Evolutionary conservation across 2,113 vertebrate species (phyloP).

Genomic region (Scophthalmus maximus): DNA sequence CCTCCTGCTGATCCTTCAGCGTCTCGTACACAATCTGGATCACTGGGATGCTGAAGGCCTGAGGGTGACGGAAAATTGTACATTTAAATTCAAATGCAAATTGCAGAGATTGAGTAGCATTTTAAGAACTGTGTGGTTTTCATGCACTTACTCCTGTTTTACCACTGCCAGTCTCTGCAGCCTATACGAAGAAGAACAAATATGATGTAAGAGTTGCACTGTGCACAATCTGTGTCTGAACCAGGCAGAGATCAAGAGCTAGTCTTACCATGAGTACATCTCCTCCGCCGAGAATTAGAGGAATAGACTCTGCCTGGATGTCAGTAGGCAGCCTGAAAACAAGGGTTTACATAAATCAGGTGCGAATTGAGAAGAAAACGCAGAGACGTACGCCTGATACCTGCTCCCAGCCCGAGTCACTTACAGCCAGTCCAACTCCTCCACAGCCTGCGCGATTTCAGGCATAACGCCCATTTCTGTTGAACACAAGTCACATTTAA

Average conservation of each 20-base stretch:
- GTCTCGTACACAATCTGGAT: conserved; percentile 99
- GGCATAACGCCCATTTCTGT: conserved; percentile 98
- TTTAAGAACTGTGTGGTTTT: not conserved
- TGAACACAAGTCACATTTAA: conserved; percentile 25
- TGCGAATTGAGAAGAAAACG: not conserved
- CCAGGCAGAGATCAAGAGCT: not conserved
- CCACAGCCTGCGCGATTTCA: conserved; percentile 98
- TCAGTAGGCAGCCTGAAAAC: conserved; percentile 92
- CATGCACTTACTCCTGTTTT: conserved; percentile 95
- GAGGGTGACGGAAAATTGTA: no score
- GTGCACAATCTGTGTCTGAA: not conserved
- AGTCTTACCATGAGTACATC: conserved; percentile 95
- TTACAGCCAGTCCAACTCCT: conserved; percentile 99
- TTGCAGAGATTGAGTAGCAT: not conserved
- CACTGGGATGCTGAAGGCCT: conserved; percentile 98
- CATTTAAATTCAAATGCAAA: not conserved
- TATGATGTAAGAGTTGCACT: not conserved
- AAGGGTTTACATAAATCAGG: not conserved
- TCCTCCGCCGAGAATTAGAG: conserved; percentile 94
- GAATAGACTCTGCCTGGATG: conserved; percentile 97
- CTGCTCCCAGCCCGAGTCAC: conserved; percentile 65
- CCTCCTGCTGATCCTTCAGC: conserved; percentile 95
- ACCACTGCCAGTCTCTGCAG: conserved; percentile 97
- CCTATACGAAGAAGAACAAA: conserved; percentile 75
- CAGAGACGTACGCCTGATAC: not conserved